Base-by-base conservation (phyloP, 1,140 invertebrate genomes). In the Dufourea novaeangliae region DNA sequence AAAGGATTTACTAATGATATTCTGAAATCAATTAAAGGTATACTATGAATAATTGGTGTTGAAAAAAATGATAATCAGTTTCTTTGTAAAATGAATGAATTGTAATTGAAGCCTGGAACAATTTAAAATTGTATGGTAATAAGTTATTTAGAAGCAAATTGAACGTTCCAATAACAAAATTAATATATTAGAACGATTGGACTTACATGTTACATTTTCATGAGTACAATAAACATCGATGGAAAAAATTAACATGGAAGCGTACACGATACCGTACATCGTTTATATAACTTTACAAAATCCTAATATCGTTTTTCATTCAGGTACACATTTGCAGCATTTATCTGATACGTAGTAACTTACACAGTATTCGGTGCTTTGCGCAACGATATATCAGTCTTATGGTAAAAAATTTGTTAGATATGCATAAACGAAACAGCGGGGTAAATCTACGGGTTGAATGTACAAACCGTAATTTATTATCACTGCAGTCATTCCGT, bases 341-440 rank as follows among this genome's bases (percentile, higher is more conserved):
- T 62, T 71, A 71, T 71, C 69, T 32, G 56, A 62, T 46, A 17
- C 8, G 27, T 20, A 34, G 4, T 62, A 71, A 71, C 27, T 71
- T 71, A 34, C 69, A 32, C 14, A 4, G 27, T 10, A 7, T 56
- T 41, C 32, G 37, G 27, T 32, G n/a, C 22, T 71, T 46, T 1
- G 10, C 20, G 2, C 39, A 14, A 22, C 68, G 3, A 34, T 71
- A 46, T 61, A 71, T 71, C 69, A 71, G 37, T 14, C 56, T 61
- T 61, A 44, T 25, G 56, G 69, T 61, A 71, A 61, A 71, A 71
- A 71, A 62, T 61, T 71, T 14, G 69, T 71, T 71, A 20, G 20
- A 32, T 34, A 20, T 71, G 39, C 54, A 32, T 46, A 34, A 61
- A 61, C 37, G 27, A 8, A 61, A 32, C 27, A 22, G 57, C 32